Conservation (phyloP, 2,113 vertebrate genomes). For the Seriola rivoliana region DNA sequence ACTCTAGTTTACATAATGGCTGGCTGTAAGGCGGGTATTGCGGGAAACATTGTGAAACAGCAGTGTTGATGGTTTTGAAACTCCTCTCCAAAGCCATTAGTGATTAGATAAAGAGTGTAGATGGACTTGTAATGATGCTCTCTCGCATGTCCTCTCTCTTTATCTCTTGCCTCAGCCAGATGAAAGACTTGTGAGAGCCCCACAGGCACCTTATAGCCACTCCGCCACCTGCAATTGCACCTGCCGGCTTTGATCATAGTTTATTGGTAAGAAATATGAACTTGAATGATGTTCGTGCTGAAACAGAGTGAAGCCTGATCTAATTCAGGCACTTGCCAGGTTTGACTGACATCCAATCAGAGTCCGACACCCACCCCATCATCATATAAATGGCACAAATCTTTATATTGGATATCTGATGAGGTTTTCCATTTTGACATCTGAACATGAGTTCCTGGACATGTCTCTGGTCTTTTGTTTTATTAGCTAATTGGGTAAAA, state of each 20-base stretch:
- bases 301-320: neutral
- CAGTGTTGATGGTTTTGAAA: conserved; percentile 66
- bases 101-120: conserved; percentile 73
- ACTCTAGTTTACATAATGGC: conserved; percentile 72
- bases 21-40: conserved; percentile 31
- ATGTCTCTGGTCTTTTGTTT: neutral
- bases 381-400: too few species aligned
- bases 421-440: neutral
- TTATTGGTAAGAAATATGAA: conserved; percentile 48
- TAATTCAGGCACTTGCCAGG: neutral
- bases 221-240: conserved; percentile 64
- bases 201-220: conserved; percentile 18
- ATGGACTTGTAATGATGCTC: conserved; percentile 78
- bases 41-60: conserved; percentile 56
- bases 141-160: conserved; percentile 56
- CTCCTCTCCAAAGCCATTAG: conserved; percentile 79
- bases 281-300: conserved; percentile 23
- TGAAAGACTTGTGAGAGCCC: conserved; percentile 69
- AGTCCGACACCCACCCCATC: too few species aligned
- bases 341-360: neutral
- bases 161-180: conserved; percentile 53
- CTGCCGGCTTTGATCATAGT: conserved; percentile 69
- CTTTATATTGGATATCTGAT: too few species aligned
- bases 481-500: too few species aligned
- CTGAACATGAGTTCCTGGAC: neutral